Base-by-base conservation (phyloP, 2,113 vertebrate species). In the Notarius quadriscutis region DNA sequence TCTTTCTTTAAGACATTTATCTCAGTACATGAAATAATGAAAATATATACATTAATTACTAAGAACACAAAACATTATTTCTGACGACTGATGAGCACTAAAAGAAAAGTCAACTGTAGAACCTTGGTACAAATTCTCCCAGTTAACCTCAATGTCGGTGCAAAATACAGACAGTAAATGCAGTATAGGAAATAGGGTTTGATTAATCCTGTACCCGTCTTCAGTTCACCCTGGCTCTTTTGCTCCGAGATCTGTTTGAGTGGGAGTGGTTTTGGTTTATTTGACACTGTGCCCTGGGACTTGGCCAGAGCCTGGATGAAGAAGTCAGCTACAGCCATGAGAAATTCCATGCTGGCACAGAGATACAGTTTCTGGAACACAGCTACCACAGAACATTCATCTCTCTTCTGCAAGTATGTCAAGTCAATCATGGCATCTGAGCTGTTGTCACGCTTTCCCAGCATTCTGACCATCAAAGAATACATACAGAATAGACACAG, bases 311-410 rank as follows among this genome's bases (percentile, higher is more conserved):
- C 97, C 89, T 96, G 95, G 83, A 99, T 90, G 89, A 99, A 99
- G 93, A 99, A 99, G 62, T 99, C 97, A 1, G 95, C 96, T 25
- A 99, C 97, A 0, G 97, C 93, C 96, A 98, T 94, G 78, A 99
- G 93, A 80, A 99, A 99, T 92, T 99, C 98, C 93, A 99, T 94
- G 25, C 98, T 99, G 86, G 97, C 97, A 87, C 98, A 99, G 11
- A 99, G 53, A n/a, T 97, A 97, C 0, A 99, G 94, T 25, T 97
- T 97, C 92, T 98, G 97, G 80, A 99, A 93, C 30, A 98, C 90
- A 1, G 97, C 95, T 75, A 96, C 90, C 6, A 99, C 89, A 6
- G 94, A 94, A 62, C 91, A 94, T 78, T 95, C 94, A 12, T 90
- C 90, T 25, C 84, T 89, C 10, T 90, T 91, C 92, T 97, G 97